phyloP scores from a whole-genome alignment of 2,797 vertebrate genomes.

The Linurgus olivaceus region DNA sequence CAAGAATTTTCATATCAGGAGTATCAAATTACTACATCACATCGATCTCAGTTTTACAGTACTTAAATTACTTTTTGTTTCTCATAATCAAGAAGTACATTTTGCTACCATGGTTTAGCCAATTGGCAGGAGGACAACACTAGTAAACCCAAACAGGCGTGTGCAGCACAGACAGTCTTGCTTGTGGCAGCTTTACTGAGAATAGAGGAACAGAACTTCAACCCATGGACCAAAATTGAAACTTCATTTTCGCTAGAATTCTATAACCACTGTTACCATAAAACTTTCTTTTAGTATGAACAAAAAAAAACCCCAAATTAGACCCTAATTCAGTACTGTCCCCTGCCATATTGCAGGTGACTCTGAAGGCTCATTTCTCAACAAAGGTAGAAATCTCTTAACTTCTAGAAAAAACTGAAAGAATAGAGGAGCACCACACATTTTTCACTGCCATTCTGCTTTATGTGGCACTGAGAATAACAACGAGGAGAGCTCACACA shows the following conservation, averaged over 20 bases:
- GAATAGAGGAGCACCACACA: not conserved
- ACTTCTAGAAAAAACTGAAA: not conserved
- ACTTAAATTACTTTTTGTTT: not conserved
- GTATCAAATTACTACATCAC: not conserved
- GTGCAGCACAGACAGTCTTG: not conserved
- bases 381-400: not conserved
- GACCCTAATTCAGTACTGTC: not conserved
- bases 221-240: not conserved
- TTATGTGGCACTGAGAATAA: not conserved
- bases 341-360: not conserved
- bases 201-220: not conserved
- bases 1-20: not conserved
- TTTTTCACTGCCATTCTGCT: not conserved
- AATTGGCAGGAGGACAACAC: not conserved
- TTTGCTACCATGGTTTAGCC: not conserved
- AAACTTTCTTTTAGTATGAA: not conserved
- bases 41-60: not conserved
- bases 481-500: not conserved
- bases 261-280: not conserved
- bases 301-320: fast-evolving
- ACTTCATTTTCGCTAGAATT: not conserved
- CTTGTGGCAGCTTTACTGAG: not conserved
- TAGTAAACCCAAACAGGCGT: not conserved
- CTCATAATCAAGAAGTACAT: not conserved
- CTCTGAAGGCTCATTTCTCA: not conserved